Evolutionary conservation across 2,888 invertebrate genomes (phyloP).

Genomic region (Phyto melanocephala): DNA sequence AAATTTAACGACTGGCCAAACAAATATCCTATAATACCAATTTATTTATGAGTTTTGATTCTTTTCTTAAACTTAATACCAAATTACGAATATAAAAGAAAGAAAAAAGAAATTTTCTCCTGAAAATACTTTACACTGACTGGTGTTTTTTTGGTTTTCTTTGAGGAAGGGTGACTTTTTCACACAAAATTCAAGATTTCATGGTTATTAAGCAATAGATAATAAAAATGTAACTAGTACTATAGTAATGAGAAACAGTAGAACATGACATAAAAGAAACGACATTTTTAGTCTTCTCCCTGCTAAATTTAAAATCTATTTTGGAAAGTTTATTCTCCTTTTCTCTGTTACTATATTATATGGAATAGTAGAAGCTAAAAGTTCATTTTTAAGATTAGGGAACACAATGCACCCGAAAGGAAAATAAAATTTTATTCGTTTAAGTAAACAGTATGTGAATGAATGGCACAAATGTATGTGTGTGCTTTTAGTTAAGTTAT

Average conservation of each 20-base stretch:
- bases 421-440: slow-evolving; percentile 60
- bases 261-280: not conserved
- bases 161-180: slow-evolving; percentile 47
- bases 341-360: not conserved
- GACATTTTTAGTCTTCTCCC: too few relatives aligned
- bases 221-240: slow-evolving; percentile 34
- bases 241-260: not conserved
- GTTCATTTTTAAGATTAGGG: slow-evolving; percentile 47
- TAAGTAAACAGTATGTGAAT: slow-evolving; percentile 9
- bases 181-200: slow-evolving; percentile 62
- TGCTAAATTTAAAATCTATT: not conserved
- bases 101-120: not conserved
- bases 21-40: slow-evolving; percentile 56
- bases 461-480: not conserved
- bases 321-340: not conserved
- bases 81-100: not conserved
- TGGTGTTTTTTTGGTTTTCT: not conserved
- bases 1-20: slow-evolving; percentile 62
- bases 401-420: slow-evolving; percentile 30
- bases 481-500: slow-evolving; percentile 54
- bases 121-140: not conserved
- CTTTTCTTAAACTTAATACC: not conserved
- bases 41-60: slow-evolving; percentile 56
- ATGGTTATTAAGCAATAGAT: slow-evolving; percentile 60
- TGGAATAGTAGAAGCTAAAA: slow-evolving; percentile 31